Conservation (phyloP, 2,888 invertebrate genomes). For the Smittia aterrima region DNA sequence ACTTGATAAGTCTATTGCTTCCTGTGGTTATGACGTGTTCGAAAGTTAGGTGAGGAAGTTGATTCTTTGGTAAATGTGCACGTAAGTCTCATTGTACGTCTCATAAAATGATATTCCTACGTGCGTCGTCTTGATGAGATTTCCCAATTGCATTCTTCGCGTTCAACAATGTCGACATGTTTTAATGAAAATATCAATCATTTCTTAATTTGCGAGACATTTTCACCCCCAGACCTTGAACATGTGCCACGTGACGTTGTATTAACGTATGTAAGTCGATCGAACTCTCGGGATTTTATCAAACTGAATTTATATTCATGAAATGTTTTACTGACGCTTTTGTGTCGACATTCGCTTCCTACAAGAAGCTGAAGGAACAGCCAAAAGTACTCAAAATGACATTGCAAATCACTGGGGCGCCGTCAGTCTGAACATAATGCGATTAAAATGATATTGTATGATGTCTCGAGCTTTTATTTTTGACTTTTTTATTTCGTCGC, state of each 20-base stretch:
- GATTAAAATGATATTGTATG: constrained; percentile 18
- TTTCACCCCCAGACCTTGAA: background rate
- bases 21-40: too few species aligned
- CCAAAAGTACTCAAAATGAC: constrained; percentile 4
- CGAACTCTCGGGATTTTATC: background rate
- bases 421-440: background rate
- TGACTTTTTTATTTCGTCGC: background rate
- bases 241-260: background rate
- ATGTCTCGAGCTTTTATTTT: background rate
- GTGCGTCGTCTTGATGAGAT: too few species aligned
- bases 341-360: background rate
- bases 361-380: background rate
- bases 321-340: background rate
- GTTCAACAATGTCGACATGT: too few species aligned
- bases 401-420: constrained; percentile 14
- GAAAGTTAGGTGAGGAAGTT: too few species aligned
- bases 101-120: too few species aligned
- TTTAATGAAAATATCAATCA: too few species aligned
- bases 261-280: background rate
- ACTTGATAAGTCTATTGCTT: background rate
- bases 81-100: too few species aligned
- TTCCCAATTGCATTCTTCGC: too few species aligned
- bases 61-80: too few species aligned
- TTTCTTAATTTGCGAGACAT: background rate
- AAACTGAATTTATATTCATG: background rate